Evolutionary conservation across 23 tunicate species (phyloP).

Genomic region (Phallusia fumigata): DNA sequence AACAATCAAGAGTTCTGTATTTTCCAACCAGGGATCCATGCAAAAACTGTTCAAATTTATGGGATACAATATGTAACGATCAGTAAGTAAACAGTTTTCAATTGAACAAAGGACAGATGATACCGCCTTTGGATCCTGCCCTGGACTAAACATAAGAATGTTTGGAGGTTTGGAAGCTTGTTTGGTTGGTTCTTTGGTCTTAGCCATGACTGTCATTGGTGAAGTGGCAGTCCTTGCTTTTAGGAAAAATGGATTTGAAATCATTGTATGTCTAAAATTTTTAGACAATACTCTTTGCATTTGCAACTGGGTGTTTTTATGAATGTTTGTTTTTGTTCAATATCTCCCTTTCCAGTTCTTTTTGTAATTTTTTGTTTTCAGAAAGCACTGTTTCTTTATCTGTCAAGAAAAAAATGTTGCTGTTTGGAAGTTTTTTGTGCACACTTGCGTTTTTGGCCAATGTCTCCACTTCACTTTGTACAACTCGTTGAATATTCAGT

Average conservation of each 20-base stretch:
- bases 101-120: constrained; percentile 13
- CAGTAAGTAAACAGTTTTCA: constrained; percentile 21
- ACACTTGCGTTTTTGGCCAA: constrained; percentile 44
- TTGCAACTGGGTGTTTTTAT: too few species aligned
- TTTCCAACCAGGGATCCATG: constrained; percentile 70
- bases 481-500: constrained; percentile 32
- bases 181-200: neutral
- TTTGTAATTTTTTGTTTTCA: constrained; percentile 39
- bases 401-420: constrained; percentile 54
- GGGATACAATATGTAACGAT: constrained; percentile 44
- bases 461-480: constrained; percentile 61
- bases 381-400: constrained; percentile 30
- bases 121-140: neutral
- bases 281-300: neutral
- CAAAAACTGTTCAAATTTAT: constrained; percentile 13
- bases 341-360: neutral
- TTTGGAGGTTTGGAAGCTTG: constrained; percentile 61
- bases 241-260: constrained; percentile 27
- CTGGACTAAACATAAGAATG: constrained; percentile 42
- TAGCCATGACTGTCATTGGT: neutral
- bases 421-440: constrained; percentile 67
- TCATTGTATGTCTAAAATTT: neutral
- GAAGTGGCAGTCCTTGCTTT: constrained; percentile 29
- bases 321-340: too few species aligned
- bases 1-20: constrained; percentile 24